phyloP scores from a whole-genome alignment of 2,113 vertebrate species.

The Apus apus region DNA sequence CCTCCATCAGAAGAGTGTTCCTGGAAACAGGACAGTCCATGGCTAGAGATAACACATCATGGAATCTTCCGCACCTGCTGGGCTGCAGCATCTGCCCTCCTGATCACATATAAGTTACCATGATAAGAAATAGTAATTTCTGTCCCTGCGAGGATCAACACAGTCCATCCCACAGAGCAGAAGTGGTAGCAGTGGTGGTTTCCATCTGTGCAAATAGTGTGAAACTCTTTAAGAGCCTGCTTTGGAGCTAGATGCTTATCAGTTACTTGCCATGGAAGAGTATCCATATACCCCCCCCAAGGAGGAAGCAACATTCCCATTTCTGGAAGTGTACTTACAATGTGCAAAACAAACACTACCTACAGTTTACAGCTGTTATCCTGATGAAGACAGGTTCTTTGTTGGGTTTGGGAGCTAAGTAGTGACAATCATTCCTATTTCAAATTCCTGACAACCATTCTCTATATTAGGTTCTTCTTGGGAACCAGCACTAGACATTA shows the following conservation, averaged over 20 bases:
- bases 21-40: slow-evolving; percentile 46
- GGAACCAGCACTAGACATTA: background rate
- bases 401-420: background rate
- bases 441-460: background rate
- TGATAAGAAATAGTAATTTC: background rate
- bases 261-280: background rate
- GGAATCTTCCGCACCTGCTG: slow-evolving; percentile 52
- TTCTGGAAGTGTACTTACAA: background rate
- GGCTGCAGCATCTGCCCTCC: slow-evolving; percentile 2
- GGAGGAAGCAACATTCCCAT: background rate
- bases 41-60: slow-evolving; percentile 24
- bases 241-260: background rate
- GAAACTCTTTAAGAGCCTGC: background rate
- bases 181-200: slow-evolving; percentile 31
- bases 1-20: slow-evolving; percentile 27
- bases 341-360: background rate
- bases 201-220: background rate
- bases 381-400: background rate
- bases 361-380: background rate
- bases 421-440: background rate
- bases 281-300: background rate
- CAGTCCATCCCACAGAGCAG: background rate
- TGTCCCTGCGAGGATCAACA: background rate
- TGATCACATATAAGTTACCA: background rate
- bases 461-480: background rate